Evolutionary conservation across 2,113 vertebrate genomes (phyloP).

Genomic region (Trachemys scripta): DNA sequence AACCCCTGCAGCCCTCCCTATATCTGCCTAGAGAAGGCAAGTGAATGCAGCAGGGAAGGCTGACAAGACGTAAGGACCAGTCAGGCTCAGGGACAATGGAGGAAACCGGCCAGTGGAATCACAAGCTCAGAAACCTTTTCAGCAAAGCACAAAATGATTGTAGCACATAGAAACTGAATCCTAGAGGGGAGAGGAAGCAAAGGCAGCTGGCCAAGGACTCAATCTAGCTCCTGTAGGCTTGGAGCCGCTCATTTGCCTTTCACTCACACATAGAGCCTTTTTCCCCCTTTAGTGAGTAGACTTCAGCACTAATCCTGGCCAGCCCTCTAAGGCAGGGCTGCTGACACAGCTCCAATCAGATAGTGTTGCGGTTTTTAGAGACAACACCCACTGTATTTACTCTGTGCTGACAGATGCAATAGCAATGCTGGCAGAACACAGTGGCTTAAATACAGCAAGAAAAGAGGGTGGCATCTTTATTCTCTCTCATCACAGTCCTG

Average conservation of each 20-base stretch:
- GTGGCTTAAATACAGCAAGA: background rate
- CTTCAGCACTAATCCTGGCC: background rate
- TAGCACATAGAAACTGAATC: conserved; percentile 35
- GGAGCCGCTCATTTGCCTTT: background rate
- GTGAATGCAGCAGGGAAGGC: background rate
- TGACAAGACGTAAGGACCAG: conserved; percentile 22
- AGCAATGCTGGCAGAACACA: background rate
- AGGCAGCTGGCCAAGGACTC: background rate
- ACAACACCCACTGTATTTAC: rapidly evolving
- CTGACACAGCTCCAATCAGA: background rate
- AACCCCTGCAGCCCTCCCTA: rapidly evolving
- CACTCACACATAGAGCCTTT: background rate
- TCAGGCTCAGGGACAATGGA: conserved; percentile 45
- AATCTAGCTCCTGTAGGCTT: background rate
- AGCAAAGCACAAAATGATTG: conserved; percentile 66
- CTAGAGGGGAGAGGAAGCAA: background rate
- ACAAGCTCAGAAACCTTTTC: conserved; percentile 49
- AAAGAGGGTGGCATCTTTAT: background rate
- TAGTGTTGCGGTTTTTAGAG: rapidly evolving
- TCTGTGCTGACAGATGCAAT: background rate
- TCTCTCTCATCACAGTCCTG: background rate
- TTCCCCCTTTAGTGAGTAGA: conserved; percentile 1
- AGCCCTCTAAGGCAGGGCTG: background rate
- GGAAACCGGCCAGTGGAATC: background rate
- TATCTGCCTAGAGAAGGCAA: background rate